Evolutionary conservation across 2,113 vertebrate species (phyloP), one percentile per base, ranked within the genome.

Genomic region (Nesogale talazaci): DNA sequence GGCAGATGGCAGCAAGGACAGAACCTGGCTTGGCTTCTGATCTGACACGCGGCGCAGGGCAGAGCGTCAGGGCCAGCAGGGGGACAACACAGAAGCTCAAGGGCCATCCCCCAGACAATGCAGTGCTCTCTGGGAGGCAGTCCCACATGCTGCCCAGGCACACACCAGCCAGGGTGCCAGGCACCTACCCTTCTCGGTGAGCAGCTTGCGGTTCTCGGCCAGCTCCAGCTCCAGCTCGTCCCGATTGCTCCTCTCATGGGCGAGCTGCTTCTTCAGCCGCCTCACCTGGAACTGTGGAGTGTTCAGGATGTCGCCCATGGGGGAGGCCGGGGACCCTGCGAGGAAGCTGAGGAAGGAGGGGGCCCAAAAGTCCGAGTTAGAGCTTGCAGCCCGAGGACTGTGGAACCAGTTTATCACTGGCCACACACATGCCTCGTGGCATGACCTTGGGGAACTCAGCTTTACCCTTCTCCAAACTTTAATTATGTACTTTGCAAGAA

Each of bases 221-320:
- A 99, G 84, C 94, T 99, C 99, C 63, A 97, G 96, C 94, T 99
- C 99, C 95, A 99, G 95, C 29, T 98, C 97, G 3, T 99, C 99
- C 81, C 98, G 97, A 86, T 98, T 98, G 31, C 98, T 98, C 11
- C 98, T 95, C 92, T 99, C 99, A 0, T 97, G 97, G 0, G 97
- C 97, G 92, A 99, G 96, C 94, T 98, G 98, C 90, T 98, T 98
- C 94, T 98, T 98, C 92, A 99, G 92, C 23, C 98, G 98, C 17
- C 98, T 98, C 95, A 99, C 91, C 97, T 99, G 99, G 80, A 99
- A 99, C 86, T 99, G 98, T 0, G 99, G 99, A 0, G 99, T 99
- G 95, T 98, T 99, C 97, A 99, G 98, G 81, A 99, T 97, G 8
- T 99, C 98, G 29, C 98, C 98, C 97, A 99, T 97, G 40, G 99